phyloP scores from a whole-genome alignment of 2,888 invertebrate species.

The Eustalomyia histrio region DNA sequence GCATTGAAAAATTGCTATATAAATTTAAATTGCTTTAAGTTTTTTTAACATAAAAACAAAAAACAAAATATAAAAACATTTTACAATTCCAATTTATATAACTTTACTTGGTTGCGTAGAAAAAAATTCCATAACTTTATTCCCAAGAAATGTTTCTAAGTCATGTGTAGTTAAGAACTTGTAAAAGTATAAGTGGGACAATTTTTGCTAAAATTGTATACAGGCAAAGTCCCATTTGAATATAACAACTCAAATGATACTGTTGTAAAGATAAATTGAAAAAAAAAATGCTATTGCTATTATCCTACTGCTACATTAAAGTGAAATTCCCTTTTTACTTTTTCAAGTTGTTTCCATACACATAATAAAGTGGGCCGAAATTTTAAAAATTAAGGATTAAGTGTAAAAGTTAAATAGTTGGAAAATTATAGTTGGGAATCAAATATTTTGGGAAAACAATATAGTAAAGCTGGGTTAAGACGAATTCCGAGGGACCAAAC shows the following conservation, averaged over 20 bases:
- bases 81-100: not conserved
- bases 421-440: too few species aligned
- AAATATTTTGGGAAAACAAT: too few species aligned
- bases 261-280: not conserved
- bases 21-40: too few species aligned
- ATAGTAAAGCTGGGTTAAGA: too few species aligned
- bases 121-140: not conserved
- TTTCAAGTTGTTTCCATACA: not conserved
- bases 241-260: not conserved
- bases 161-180: conserved; percentile 7
- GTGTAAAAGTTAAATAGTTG: too few species aligned
- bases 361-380: not conserved
- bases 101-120: not conserved
- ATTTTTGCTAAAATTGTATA: not conserved
- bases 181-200: not conserved
- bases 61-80: too few species aligned
- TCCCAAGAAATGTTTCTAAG: not conserved
- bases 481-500: too few species aligned
- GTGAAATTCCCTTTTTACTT: conserved; percentile 11
- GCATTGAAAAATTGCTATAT: too few species aligned
- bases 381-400: too few species aligned
- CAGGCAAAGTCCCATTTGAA: not conserved
- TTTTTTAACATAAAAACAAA: too few species aligned
- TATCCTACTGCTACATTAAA: not conserved
- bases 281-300: not conserved